Conservation (phyloP, 1,140 invertebrate species). For the Ganaspis sp. region DNA sequence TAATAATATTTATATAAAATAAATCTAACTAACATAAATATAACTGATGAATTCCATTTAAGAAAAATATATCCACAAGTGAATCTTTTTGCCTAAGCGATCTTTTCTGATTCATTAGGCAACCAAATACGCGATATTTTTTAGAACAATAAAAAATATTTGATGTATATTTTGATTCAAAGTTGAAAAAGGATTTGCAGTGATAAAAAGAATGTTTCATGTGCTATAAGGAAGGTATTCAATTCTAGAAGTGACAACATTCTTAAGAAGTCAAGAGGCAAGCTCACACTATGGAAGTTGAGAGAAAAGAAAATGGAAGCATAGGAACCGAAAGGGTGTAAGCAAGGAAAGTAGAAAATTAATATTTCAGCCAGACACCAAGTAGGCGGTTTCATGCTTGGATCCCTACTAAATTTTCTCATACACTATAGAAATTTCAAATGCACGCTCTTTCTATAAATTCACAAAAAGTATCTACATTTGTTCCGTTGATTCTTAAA, state of each 20-base stretch:
- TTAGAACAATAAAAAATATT: too few species aligned
- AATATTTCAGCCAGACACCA: conserved; percentile 38
- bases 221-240: conserved; percentile 6
- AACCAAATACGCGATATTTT: background rate
- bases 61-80: too few species aligned
- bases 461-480: background rate
- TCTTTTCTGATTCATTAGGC: too few species aligned
- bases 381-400: conserved; percentile 30
- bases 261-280: conserved; percentile 35
- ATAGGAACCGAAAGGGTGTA: conserved; percentile 31
- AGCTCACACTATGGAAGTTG: conserved; percentile 39
- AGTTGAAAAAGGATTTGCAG: background rate
- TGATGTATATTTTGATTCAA: too few species aligned
- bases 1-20: too few species aligned
- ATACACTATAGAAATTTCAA: conserved; percentile 30
- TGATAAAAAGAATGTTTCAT: background rate
- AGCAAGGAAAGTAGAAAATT: conserved; percentile 43
- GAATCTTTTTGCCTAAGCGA: too few species aligned
- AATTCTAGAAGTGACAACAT: conserved; percentile 42
- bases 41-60: too few species aligned
- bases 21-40: too few species aligned
- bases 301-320: conserved; percentile 40
- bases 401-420: conserved; percentile 26
- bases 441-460: background rate
- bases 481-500: too few species aligned